Conservation (phyloP, 2,113 vertebrate species). For the Brachyhypopomus occidentalis region DNA sequence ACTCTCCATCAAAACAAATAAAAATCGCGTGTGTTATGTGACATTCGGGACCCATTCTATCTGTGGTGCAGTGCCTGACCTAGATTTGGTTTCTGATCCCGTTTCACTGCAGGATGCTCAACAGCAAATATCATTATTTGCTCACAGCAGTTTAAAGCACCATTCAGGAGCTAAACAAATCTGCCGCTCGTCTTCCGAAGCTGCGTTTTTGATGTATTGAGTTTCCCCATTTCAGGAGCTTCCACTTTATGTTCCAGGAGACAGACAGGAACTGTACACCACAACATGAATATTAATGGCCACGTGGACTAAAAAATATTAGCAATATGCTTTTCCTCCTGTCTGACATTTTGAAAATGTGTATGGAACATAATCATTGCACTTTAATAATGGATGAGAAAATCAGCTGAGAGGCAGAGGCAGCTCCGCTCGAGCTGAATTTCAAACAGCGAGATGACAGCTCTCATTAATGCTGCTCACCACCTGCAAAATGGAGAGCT, state of each 20-base stretch:
- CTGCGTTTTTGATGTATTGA: slow-evolving; percentile 42
- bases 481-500: slow-evolving; percentile 1
- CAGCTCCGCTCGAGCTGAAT: slow-evolving; percentile 21
- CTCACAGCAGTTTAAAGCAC: slow-evolving; percentile 45
- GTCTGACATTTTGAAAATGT: slow-evolving; percentile 47
- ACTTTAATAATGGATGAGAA: slow-evolving; percentile 54
- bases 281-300: slow-evolving; percentile 39
- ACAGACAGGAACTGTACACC: slow-evolving; percentile 21
- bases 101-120: slow-evolving; percentile 48
- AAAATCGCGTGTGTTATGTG: slow-evolving; percentile 51
- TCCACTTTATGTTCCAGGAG: slow-evolving; percentile 29
- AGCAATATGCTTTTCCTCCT: slow-evolving; percentile 35
- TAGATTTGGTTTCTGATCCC: slow-evolving; percentile 58
- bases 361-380: slow-evolving; percentile 41
- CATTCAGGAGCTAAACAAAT: slow-evolving; percentile 45
- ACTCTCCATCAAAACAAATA: slow-evolving; percentile 55
- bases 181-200: slow-evolving; percentile 29
- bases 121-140: slow-evolving; percentile 55
- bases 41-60: slow-evolving; percentile 54
- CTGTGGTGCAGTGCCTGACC: slow-evolving; percentile 53
- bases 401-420: slow-evolving; percentile 41
- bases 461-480: slow-evolving; percentile 20
- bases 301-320: slow-evolving; percentile 47
- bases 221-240: slow-evolving; percentile 37
- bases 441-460: slow-evolving; percentile 29